Percentiles rank a stretch among this genome's conserved stretches.
These are phyloP conservation scores for Drosophila diplacantha DNA, from an alignment of 2,888 invertebrate genomes.

Conservation along the genomic window DNA sequence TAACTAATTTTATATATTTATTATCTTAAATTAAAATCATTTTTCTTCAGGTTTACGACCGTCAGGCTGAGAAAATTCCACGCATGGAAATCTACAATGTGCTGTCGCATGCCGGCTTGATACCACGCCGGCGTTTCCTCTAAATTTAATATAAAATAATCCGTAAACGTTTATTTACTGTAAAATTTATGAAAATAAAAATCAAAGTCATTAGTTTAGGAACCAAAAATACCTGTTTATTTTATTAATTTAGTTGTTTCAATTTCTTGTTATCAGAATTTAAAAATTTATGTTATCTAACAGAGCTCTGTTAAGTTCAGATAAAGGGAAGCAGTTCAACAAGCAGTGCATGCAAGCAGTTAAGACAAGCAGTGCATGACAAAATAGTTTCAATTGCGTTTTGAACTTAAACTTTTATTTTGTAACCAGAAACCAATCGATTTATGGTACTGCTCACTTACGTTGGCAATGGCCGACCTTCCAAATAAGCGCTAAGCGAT, in stretches of 20 bases:
- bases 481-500: constrained; percentile 75
- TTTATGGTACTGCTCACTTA: constrained; percentile 40
- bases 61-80: constrained; percentile 82
- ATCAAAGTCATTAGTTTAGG: constrained; percentile 66
- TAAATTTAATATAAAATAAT: constrained; percentile 26
- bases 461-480: constrained; percentile 76
- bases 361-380: neutral
- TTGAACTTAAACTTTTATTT: neutral
- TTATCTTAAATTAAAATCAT: neutral
- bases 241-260: neutral
- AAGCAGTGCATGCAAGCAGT: neutral
- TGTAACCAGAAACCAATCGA: neutral
- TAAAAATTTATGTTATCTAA: neutral
- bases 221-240: constrained; percentile 5
- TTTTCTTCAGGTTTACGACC: constrained; percentile 79
- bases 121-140: constrained; percentile 75
- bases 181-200: constrained; percentile 42
- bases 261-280: neutral
- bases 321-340: no score
- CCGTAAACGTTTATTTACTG: constrained; percentile 22
- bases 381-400: neutral
- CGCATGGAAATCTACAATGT: constrained; percentile 82
- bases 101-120: constrained; percentile 82
- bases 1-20: no score
- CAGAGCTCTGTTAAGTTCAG: neutral